Evolutionary conservation across 2,797 vertebrate genomes (phyloP).

Genomic region (Ptychobarbus kaznakovi): DNA sequence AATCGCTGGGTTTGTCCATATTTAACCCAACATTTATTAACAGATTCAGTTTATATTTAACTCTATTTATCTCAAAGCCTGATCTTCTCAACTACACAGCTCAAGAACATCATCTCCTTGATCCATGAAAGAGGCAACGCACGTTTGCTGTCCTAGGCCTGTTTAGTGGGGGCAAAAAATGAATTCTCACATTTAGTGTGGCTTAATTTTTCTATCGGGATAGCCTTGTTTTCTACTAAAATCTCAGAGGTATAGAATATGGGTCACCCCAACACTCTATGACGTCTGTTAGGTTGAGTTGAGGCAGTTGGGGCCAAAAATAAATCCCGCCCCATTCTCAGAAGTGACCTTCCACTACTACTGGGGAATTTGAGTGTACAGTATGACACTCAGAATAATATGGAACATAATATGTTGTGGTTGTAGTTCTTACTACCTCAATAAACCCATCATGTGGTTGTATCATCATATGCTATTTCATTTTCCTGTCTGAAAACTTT

Average conservation of each 20-base stretch:
- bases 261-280: constrained; percentile 49
- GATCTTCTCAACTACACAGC: neutral
- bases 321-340: constrained; percentile 24
- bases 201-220: constrained; percentile 9
- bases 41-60: neutral
- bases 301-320: constrained; percentile 22
- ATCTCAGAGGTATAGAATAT: constrained; percentile 48
- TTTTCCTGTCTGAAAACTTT: neutral
- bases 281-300: constrained; percentile 26
- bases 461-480: neutral
- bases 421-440: neutral
- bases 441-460: neutral
- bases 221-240: constrained; percentile 13
- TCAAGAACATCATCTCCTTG: constrained; percentile 9
- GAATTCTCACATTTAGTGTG: constrained; percentile 16
- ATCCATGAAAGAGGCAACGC: neutral
- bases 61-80: neutral
- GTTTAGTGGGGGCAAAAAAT: constrained; percentile 26
- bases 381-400: neutral
- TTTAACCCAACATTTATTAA: too few relatives aligned
- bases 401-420: neutral
- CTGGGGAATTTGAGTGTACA: neutral
- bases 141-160: neutral
- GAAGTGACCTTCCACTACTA: constrained; percentile 3
- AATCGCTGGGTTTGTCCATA: too few relatives aligned